These are phyloP conservation scores for Drosophila mauritiana DNA, from an alignment of 1,140 invertebrate species.

Conservation along the genomic window DNA sequence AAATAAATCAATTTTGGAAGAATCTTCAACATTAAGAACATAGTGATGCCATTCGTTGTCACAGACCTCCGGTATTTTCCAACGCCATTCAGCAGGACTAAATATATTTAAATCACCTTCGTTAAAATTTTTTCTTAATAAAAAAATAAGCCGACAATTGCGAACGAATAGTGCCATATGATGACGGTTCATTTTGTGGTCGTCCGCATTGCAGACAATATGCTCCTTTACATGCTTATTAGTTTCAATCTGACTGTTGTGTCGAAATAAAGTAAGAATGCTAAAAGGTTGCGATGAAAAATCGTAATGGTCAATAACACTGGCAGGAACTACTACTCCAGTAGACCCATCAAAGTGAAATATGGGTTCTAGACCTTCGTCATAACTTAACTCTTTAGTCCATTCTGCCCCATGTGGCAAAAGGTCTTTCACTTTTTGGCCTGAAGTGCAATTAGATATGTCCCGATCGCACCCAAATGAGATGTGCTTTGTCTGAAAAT, in stretches of 20 bases:
- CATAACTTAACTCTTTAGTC: slow-evolving; percentile 94
- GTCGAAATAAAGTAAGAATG: slow-evolving; percentile 94
- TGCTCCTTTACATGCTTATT: slow-evolving; percentile 97
- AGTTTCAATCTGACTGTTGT: slow-evolving; percentile 83
- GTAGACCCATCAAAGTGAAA: slow-evolving; percentile 97
- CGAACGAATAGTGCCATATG: slow-evolving; percentile 98
- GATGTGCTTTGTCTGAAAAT: slow-evolving; percentile 80
- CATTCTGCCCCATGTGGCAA: slow-evolving; percentile 93
- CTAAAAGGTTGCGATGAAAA: slow-evolving; percentile 89
- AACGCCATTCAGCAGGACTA: slow-evolving; percentile 98
- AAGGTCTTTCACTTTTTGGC: slow-evolving; percentile 88
- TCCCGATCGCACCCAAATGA: slow-evolving; percentile 84
- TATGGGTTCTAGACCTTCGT: slow-evolving; percentile 96
- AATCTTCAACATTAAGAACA: slow-evolving; percentile 95
- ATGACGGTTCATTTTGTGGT: slow-evolving; percentile 99
- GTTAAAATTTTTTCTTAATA: slow-evolving; percentile 96
- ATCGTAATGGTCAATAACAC: slow-evolving; percentile 86
- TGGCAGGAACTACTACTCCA: slow-evolving; percentile 92
- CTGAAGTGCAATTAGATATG: slow-evolving; percentile 85
- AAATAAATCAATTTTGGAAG: slow-evolving; percentile 93
- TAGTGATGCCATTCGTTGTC: slow-evolving; percentile 99
- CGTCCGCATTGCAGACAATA: slow-evolving; percentile 97
- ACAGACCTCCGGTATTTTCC: slow-evolving; percentile 96
- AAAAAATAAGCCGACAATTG: slow-evolving; percentile 97
- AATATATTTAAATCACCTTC: slow-evolving; percentile 97